Percentiles rank a stretch among this genome's conserved stretches.
These are phyloP conservation scores for Rhadina sibilatrix DNA, from an alignment of 2,113 vertebrate species.

Conservation along the genomic window DNA sequence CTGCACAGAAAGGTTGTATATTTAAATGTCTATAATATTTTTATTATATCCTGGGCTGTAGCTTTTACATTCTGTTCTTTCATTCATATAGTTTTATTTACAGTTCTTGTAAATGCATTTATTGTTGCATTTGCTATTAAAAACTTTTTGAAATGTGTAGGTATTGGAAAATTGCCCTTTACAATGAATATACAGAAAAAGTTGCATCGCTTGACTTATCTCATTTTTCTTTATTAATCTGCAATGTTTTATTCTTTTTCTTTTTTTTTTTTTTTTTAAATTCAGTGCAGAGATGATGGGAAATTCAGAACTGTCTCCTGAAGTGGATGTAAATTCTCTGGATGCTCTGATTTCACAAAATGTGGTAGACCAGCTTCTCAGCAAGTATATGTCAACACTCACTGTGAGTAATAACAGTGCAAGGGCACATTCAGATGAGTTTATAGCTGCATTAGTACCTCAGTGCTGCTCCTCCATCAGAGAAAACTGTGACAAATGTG, in stretches of 20 bases:
- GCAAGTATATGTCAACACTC: constrained; percentile 91
- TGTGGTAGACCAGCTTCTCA: constrained; percentile 87
- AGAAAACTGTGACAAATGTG: not conserved
- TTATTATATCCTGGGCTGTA: not conserved
- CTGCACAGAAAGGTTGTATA: not conserved
- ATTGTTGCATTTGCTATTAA: not conserved
- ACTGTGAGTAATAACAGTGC: constrained; percentile 77
- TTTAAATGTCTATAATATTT: not conserved
- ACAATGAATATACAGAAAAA: not conserved
- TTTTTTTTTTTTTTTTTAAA: not conserved
- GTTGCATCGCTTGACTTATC: not conserved
- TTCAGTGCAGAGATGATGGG: constrained; percentile 94
- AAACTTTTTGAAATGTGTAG: not conserved
- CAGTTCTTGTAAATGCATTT: not conserved
- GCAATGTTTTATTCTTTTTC: not conserved
- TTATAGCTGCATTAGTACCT: not conserved
- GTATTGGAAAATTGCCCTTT: not conserved
- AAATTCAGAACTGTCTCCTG: constrained; percentile 83
- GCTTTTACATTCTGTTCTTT: not conserved
- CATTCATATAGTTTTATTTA: not conserved
- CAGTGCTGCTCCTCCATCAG: not conserved
- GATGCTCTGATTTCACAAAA: constrained; percentile 82
- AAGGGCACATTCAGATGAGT: not conserved
- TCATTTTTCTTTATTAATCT: not conserved
- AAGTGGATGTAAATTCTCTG: constrained; percentile 85